A percentile compares a stretch with the other conserved stretches of the same genome.
phyloP scores from a whole-genome alignment of 2,113 vertebrate species.

The Lontra canadensis region DNA sequence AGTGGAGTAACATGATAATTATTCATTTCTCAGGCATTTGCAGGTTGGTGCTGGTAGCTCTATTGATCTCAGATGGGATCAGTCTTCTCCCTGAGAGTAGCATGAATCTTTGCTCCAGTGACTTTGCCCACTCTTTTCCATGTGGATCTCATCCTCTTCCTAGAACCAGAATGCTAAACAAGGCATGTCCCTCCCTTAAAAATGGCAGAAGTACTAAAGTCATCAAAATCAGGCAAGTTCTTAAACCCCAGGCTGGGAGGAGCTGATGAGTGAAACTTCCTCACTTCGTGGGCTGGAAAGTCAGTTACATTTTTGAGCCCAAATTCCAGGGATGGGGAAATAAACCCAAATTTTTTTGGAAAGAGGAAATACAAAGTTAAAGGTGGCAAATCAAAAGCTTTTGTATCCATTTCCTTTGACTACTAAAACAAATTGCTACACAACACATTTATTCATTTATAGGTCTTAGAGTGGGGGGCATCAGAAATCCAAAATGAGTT shows the following conservation, averaged over 20 bases:
- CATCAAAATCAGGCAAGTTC: not conserved
- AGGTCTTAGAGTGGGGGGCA: too few species aligned
- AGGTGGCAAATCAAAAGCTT: not conserved
- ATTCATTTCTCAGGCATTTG: not conserved
- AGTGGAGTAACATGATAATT: not conserved
- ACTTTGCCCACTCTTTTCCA: not conserved
- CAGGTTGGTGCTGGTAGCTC: not conserved
- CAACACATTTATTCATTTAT: not conserved
- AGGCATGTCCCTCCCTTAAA: not conserved
- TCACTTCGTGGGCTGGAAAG: not conserved
- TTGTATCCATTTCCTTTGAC: not conserved
- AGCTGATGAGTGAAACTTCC: not conserved
- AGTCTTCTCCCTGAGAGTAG: not conserved
- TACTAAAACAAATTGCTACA: not conserved
- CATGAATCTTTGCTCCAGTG: not conserved
- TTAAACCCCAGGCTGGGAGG: not conserved
- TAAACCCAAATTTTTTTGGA: not conserved
- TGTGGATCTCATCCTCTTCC: not conserved
- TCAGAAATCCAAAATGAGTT: not conserved
- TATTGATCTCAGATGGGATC: too few species aligned
- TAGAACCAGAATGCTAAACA: not conserved
- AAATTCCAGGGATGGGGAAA: not conserved
- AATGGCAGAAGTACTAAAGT: not conserved
- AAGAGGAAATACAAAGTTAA: not conserved
- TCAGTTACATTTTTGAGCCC: not conserved